These are phyloP conservation scores for Camponotus fellah DNA, from an alignment of 2,888 invertebrate species.

Conservation along the genomic window DNA sequence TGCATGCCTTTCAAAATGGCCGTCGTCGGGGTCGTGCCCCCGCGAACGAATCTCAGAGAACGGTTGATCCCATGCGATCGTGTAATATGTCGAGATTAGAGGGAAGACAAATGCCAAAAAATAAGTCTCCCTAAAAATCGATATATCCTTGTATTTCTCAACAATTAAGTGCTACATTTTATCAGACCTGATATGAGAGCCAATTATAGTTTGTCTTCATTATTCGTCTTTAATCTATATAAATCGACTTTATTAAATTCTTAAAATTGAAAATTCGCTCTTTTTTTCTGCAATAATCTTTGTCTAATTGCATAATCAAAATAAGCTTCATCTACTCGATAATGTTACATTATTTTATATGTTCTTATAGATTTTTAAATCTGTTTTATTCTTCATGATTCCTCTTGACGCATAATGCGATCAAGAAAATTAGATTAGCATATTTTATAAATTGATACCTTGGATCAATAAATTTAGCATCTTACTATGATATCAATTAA, in stretches of 20 bases:
- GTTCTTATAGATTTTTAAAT: background rate
- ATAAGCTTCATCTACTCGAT: background rate
- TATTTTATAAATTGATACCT: background rate
- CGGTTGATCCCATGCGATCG: constrained; percentile 42
- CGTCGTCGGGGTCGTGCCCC: constrained; percentile 65
- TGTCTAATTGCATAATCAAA: background rate
- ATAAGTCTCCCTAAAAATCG: background rate
- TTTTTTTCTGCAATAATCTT: too few relatives aligned
- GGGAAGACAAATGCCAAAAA: background rate
- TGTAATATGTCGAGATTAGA: background rate
- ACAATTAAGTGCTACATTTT: background rate
- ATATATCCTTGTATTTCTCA: background rate
- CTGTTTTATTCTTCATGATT: background rate
- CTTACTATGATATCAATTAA: background rate
- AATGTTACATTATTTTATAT: too few relatives aligned
- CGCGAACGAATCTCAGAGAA: constrained; percentile 48
- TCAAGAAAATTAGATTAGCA: background rate
- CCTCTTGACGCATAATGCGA: background rate
- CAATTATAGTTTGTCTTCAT: background rate
- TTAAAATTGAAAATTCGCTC: too few relatives aligned
- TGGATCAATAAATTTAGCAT: background rate
- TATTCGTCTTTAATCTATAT: background rate
- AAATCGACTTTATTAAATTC: too few relatives aligned
- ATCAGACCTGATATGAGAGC: background rate
- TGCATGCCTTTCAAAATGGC: constrained; percentile 72